These are phyloP conservation scores for Picus viridis DNA, from an alignment of 2,797 vertebrate genomes.

Conservation along the genomic window DNA sequence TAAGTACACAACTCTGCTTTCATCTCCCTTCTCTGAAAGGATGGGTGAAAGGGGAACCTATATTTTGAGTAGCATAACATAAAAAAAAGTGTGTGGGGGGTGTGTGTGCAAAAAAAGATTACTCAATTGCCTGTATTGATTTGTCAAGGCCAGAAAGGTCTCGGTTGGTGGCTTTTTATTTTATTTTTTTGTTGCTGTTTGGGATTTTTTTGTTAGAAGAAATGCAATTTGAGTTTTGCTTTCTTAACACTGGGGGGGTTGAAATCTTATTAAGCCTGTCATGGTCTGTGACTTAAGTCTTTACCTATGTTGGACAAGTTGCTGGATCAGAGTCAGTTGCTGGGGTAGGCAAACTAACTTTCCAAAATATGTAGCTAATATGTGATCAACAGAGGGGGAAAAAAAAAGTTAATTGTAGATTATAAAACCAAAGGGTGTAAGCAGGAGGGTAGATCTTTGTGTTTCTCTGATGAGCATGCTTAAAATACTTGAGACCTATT, in stretches of 20 bases:
- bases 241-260: not conserved
- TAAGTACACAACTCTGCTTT: constrained; percentile 52
- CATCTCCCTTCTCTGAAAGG: not conserved
- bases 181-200: not conserved
- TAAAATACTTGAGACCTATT: not conserved
- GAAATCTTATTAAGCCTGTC: not conserved
- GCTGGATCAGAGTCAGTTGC: not conserved
- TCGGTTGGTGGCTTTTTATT: not conserved
- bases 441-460: not conserved
- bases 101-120: not conserved
- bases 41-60: not conserved
- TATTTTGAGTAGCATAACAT: not conserved
- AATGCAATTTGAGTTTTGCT: not conserved
- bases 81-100: not conserved
- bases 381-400: not conserved
- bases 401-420: not conserved
- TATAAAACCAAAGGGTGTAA: not conserved
- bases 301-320: not conserved
- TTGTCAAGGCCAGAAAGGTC: not conserved
- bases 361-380: not conserved
- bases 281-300: not conserved
- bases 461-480: not conserved
- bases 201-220: not conserved
- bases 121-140: not conserved
- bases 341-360: not conserved